Percentiles rank a stretch among this genome's conserved stretches.
Conservation (phyloP, 2,888 invertebrate species). For the Trilocha varians region DNA sequence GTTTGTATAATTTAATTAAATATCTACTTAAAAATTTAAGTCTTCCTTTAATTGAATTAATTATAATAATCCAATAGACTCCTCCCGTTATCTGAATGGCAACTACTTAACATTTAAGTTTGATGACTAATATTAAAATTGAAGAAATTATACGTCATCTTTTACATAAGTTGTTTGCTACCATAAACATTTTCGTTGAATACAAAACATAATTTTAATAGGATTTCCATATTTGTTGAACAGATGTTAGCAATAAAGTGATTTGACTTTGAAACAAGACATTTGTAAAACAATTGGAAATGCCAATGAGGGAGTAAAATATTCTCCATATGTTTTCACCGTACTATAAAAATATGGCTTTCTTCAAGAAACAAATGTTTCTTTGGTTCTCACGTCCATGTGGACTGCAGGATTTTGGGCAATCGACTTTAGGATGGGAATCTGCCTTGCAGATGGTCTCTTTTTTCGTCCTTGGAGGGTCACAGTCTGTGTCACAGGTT, state of each 20-base stretch:
- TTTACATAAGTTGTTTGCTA: constrained; percentile 9
- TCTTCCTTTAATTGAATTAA: no score
- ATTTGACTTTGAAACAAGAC: constrained; percentile 27
- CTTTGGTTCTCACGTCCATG: constrained; percentile 58
- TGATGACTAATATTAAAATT: no score
- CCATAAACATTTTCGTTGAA: no score
- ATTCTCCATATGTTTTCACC: constrained; percentile 18
- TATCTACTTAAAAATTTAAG: no score
- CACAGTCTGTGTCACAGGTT: not conserved
- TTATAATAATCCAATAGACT: no score
- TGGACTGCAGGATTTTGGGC: constrained; percentile 62
- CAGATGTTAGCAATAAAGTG: constrained; percentile 31
- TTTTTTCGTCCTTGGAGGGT: constrained; percentile 2
- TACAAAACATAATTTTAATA: no score
- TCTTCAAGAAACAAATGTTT: constrained; percentile 41
- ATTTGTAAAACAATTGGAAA: constrained; percentile 34
- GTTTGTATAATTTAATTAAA: not conserved
- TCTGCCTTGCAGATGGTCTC: constrained; percentile 61
- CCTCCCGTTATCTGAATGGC: no score
- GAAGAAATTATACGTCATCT: no score
- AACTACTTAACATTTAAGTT: no score
- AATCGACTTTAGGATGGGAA: constrained; percentile 32
- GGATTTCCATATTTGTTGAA: constrained; percentile 15
- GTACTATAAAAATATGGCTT: constrained; percentile 39
- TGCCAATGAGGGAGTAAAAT: constrained; percentile 14